Evolutionary conservation across 1,140 invertebrate species (phyloP).

Genomic region (Polyergus mexicanus): DNA sequence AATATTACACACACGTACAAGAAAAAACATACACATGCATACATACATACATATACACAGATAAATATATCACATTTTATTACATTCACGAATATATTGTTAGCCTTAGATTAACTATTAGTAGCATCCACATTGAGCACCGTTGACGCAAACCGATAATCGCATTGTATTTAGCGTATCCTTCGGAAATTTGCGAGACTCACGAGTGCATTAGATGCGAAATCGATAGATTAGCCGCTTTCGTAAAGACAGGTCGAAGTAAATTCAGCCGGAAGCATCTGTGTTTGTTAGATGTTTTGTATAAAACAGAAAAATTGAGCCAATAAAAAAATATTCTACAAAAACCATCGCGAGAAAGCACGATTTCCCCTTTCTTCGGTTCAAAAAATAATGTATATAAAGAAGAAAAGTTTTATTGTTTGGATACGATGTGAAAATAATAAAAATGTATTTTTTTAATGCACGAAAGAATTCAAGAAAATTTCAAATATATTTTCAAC

Average conservation of each 20-base stretch:
- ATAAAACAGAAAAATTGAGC: slow-evolving; percentile 77
- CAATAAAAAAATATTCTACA: slow-evolving; percentile 75
- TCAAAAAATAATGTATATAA: not conserved
- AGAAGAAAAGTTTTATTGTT: not conserved
- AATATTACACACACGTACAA: slow-evolving; percentile 8
- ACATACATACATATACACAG: not conserved
- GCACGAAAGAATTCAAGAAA: no score
- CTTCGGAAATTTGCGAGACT: slow-evolving; percentile 64
- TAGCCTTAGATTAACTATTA: slow-evolving; percentile 66
- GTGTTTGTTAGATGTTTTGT: slow-evolving; percentile 81
- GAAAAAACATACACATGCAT: not conserved
- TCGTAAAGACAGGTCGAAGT: slow-evolving; percentile 71
- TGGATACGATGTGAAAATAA: no score
- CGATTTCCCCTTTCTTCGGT: not conserved
- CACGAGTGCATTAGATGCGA: slow-evolving; percentile 71
- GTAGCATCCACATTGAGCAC: slow-evolving; percentile 67
- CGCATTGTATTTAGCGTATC: slow-evolving; percentile 68
- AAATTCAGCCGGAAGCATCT: slow-evolving; percentile 74
- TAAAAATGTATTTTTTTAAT: no score
- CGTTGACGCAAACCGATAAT: slow-evolving; percentile 65
- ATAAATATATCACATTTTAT: slow-evolving; percentile 55
- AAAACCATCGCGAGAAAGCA: not conserved
- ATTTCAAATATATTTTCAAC: no score
- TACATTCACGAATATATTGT: slow-evolving; percentile 62
- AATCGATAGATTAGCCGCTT: slow-evolving; percentile 77